These are phyloP conservation scores for Halotydeus destructor DNA, from an alignment of 1,140 invertebrate genomes.

Conservation along the genomic window DNA sequence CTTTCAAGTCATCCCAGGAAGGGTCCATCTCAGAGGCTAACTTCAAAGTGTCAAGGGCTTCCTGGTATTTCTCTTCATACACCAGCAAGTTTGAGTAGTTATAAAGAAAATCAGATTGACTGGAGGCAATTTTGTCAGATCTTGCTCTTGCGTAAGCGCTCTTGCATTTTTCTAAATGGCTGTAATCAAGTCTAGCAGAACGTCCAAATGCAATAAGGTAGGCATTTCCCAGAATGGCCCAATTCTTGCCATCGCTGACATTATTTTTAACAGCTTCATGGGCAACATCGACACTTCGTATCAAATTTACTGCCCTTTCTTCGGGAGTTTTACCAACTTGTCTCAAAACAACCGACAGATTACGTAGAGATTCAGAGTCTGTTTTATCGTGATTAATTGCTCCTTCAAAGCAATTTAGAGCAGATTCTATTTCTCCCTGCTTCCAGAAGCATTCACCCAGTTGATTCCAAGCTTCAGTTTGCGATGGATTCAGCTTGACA, in stretches of 20 bases:
- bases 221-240: slow-evolving; percentile 63
- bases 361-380: slow-evolving; percentile 54
- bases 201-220: slow-evolving; percentile 59
- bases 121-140: slow-evolving; percentile 39
- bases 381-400: slow-evolving; percentile 56
- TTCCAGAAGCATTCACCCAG: slow-evolving; percentile 76
- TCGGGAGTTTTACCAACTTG: slow-evolving; percentile 36
- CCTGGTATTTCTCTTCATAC: slow-evolving; percentile 53
- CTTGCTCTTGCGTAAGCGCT: slow-evolving; percentile 53
- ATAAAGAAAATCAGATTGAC: slow-evolving; percentile 57
- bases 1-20: slow-evolving; percentile 40
- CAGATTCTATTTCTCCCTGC: slow-evolving; percentile 52
- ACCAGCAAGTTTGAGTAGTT: slow-evolving; percentile 64
- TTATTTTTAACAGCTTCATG: slow-evolving; percentile 62
- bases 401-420: slow-evolving; percentile 61
- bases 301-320: slow-evolving; percentile 39
- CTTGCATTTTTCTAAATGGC: slow-evolving; percentile 45
- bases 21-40: slow-evolving; percentile 45
- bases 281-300: slow-evolving; percentile 49
- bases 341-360: slow-evolving; percentile 58
- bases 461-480: slow-evolving; percentile 68
- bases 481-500: slow-evolving; percentile 58
- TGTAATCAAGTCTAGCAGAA: slow-evolving; percentile 23
- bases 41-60: slow-evolving; percentile 43
- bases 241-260: slow-evolving; percentile 57